Evolutionary conservation across 1,140 invertebrate species (phyloP).

Genomic region (Physella acuta): DNA sequence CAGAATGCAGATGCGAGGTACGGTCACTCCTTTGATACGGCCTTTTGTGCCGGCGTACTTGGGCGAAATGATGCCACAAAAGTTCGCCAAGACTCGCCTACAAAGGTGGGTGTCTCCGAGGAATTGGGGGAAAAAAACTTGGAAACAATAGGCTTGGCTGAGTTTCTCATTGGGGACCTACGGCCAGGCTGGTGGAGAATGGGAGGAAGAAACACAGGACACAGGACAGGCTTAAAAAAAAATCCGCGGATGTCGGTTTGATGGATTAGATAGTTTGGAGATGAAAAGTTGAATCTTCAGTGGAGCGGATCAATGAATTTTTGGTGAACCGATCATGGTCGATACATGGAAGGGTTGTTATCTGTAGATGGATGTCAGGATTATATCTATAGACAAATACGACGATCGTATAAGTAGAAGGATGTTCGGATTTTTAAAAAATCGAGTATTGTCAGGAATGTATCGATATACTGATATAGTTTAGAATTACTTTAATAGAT

Average conservation of each 20-base stretch:
- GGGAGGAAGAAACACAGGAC: not conserved
- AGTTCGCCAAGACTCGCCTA: conserved; percentile 5
- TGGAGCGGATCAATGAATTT: not conserved
- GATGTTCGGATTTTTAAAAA: no score
- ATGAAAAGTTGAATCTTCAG: not conserved
- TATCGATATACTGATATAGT: no score
- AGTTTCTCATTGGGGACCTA: not conserved
- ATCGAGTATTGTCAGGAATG: no score
- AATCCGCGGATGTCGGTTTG: no score
- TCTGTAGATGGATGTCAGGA: no score
- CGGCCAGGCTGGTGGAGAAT: not conserved
- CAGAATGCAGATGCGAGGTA: conserved; percentile 13
- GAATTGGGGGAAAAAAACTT: not conserved
- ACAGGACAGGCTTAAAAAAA: no score
- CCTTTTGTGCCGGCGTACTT: conserved; percentile 3
- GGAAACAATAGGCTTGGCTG: not conserved
- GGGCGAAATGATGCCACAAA: conserved; percentile 14
- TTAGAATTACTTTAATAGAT: no score
- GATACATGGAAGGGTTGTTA: not conserved
- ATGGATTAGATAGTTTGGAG: not conserved
- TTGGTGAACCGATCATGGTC: not conserved
- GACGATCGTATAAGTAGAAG: no score
- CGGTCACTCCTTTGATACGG: not conserved
- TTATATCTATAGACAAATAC: no score
- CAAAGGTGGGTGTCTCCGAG: not conserved